These are phyloP conservation scores for Trachelus troglodyta DNA, from an alignment of 2,888 invertebrate genomes.

Conservation along the genomic window DNA sequence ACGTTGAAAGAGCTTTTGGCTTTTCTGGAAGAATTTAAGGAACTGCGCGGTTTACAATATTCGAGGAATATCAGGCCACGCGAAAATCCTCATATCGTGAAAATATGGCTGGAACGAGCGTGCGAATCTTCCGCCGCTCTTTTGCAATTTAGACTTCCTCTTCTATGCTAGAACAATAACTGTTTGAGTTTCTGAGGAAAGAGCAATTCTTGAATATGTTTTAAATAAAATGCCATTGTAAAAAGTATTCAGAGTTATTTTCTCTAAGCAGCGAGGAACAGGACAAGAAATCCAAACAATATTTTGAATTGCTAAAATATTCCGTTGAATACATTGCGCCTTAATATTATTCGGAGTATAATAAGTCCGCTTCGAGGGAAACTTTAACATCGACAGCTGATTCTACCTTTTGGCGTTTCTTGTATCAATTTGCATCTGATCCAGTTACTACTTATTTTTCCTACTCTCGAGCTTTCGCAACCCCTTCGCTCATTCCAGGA, in stretches of 20 bases:
- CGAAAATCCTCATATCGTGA: background rate
- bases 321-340: conserved; percentile 21
- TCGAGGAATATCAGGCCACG: background rate
- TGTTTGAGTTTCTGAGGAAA: background rate
- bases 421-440: conserved; percentile 22
- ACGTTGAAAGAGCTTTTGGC: background rate
- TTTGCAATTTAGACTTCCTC: background rate
- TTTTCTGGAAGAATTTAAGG: background rate
- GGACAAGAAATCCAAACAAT: conserved; percentile 30
- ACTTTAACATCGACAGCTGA: conserved; percentile 7
- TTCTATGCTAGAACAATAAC: background rate
- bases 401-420: conserved; percentile 16
- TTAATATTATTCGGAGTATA: conserved; percentile 47
- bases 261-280: background rate
- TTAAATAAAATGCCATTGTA: background rate
- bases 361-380: conserved; percentile 31
- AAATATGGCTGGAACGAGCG: background rate
- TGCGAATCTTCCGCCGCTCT: background rate
- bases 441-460: conserved; percentile 9
- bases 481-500: background rate
- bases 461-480: background rate
- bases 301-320: conserved; percentile 49
- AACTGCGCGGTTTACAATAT: background rate
- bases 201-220: background rate
- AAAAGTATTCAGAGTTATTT: background rate